Conservation (phyloP, 1,140 invertebrate genomes). For the Liolophura sinensis region DNA sequence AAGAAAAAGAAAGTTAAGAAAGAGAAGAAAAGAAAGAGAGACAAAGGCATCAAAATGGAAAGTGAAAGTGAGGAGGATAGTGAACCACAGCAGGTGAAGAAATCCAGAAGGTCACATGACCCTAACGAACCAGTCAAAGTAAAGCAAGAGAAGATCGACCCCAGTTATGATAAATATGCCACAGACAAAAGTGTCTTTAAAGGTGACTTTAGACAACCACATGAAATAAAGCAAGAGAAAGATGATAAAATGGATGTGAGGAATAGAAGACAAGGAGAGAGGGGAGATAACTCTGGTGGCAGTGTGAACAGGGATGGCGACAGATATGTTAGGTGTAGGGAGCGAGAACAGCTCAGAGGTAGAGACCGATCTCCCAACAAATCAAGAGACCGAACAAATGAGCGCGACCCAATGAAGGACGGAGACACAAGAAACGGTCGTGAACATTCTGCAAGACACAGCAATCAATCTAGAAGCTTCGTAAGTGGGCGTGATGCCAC, state of each 20-base stretch:
- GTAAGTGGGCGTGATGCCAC: too few relatives aligned
- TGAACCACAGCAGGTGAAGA: neutral
- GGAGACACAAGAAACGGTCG: neutral
- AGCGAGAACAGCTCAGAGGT: neutral
- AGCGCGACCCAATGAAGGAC: neutral
- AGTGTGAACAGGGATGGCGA: too few relatives aligned
- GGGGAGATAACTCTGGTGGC: neutral
- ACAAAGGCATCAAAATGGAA: neutral
- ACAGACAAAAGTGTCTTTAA: neutral
- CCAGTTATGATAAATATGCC: neutral
- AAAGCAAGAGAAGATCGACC: neutral
- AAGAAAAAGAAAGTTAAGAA: neutral
- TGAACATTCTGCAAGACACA: neutral
- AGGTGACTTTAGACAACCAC: neutral
- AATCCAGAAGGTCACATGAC: neutral
- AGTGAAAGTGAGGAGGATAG: neutral
- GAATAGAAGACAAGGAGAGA: neutral
- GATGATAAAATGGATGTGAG: neutral
- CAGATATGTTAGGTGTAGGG: neutral
- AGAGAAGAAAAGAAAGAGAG: neutral
- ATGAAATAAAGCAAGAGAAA: neutral
- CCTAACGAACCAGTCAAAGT: neutral
- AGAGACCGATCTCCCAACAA: neutral
- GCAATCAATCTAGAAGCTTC: neutral
- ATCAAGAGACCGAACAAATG: neutral